Evolutionary conservation across 1,140 invertebrate genomes (phyloP).

Genomic region (Gonatopus flavifemur): DNA sequence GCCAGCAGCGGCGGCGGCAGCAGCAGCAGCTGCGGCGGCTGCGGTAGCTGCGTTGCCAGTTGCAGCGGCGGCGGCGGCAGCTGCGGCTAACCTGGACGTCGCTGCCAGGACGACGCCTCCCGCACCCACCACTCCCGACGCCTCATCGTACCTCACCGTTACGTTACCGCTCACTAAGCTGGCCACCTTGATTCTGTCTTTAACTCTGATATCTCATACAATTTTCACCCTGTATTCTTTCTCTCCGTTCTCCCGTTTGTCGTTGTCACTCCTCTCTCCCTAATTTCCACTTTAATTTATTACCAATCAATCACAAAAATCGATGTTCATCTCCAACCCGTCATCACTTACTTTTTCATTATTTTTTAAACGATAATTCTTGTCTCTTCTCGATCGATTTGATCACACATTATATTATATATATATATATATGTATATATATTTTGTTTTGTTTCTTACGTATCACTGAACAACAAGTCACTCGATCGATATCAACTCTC

Average conservation of each 20-base stretch:
- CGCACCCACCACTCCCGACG: constrained; percentile 46
- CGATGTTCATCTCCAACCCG: not conserved
- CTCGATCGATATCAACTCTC: too few species aligned
- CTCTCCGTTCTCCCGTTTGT: not conserved
- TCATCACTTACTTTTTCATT: not conserved
- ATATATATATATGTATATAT: too few species aligned
- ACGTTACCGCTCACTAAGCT: constrained; percentile 54
- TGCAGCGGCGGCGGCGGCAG: constrained; percentile 16
- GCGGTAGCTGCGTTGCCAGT: constrained; percentile 2
- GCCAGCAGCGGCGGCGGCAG: constrained; percentile 24
- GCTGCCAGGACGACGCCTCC: constrained; percentile 48
- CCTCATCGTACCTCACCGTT: constrained; percentile 55
- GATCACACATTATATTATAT: too few species aligned
- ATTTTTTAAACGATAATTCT: too few species aligned
- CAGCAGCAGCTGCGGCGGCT: constrained; percentile 16
- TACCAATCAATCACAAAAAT: too few species aligned
- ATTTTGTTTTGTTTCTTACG: too few species aligned
- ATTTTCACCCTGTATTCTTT: not conserved
- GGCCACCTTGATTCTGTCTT: constrained; percentile 61
- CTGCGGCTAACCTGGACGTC: constrained; percentile 44
- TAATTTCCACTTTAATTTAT: too few species aligned
- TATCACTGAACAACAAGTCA: too few species aligned
- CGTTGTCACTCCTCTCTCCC: not conserved
- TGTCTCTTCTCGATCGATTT: too few species aligned
- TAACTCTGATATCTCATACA: constrained; percentile 60